These are phyloP conservation scores for Nymphalis c-album DNA, from an alignment of 2,888 invertebrate genomes.

Conservation along the genomic window DNA sequence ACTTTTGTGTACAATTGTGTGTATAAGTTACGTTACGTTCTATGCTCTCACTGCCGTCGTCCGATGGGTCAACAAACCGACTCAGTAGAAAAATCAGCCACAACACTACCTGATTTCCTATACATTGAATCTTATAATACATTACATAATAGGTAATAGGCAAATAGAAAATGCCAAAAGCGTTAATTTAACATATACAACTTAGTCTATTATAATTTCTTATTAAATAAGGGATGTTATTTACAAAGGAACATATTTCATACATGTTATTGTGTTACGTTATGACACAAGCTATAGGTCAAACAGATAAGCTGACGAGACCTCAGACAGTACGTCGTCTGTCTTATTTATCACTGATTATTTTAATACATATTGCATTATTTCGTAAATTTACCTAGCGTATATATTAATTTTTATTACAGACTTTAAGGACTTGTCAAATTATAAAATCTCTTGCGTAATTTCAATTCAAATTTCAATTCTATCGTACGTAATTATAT, in stretches of 20 bases:
- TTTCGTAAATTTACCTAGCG: slow-evolving; percentile 21
- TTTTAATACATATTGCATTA: slow-evolving; percentile 30
- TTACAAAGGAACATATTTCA: slow-evolving; percentile 34
- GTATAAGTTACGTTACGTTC: too few relatives aligned
- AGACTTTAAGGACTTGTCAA: slow-evolving; percentile 9
- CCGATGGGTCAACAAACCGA: too few relatives aligned
- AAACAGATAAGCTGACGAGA: slow-evolving; percentile 47
- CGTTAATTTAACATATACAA: too few relatives aligned
- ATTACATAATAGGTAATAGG: too few relatives aligned
- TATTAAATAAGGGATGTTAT: slow-evolving; percentile 3
- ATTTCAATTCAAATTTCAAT: slow-evolving; percentile 14
- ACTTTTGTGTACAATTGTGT: too few relatives aligned
- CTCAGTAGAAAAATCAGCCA: too few relatives aligned
- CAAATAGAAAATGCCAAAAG: too few relatives aligned
- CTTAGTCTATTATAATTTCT: background rate
- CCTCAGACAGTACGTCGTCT: slow-evolving; percentile 59
- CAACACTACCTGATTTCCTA: too few relatives aligned
- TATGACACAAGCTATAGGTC: slow-evolving; percentile 45
- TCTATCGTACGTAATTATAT: slow-evolving; percentile 18
- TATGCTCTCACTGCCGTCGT: too few relatives aligned
- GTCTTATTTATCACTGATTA: slow-evolving; percentile 41
- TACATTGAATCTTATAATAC: too few relatives aligned
- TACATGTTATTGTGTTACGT: slow-evolving; percentile 39
- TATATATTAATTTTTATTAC: slow-evolving; percentile 21
- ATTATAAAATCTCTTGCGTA: background rate